A percentile compares a stretch with the other conserved stretches of the same genome.
These are phyloP conservation scores for Amphipoea lucens DNA, from an alignment of 2,888 invertebrate genomes.

Conservation along the genomic window DNA sequence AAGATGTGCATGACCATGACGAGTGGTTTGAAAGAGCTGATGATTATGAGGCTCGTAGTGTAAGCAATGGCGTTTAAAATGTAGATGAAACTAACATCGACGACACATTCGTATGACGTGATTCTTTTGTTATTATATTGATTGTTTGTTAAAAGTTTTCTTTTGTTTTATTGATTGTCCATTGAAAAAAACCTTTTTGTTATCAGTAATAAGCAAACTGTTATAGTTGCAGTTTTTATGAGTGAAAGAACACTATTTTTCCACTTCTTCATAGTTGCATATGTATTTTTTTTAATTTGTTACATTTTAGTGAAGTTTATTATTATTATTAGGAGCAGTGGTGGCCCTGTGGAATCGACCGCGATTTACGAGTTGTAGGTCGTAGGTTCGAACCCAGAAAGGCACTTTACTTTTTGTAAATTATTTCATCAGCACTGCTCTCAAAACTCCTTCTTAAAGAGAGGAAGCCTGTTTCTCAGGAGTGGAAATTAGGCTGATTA, in stretches of 20 bases:
- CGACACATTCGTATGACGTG: background rate
- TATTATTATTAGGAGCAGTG: background rate
- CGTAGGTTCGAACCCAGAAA: background rate
- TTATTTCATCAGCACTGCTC: background rate
- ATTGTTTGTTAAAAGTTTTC: slow-evolving; percentile 14
- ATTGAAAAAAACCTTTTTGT: background rate
- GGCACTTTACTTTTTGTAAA: background rate
- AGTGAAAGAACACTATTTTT: background rate
- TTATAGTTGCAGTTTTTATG: background rate
- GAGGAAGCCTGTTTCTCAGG: background rate
- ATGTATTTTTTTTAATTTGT: background rate
- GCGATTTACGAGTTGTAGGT: background rate
- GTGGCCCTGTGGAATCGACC: background rate
- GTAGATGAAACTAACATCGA: background rate
- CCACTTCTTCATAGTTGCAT: too few species aligned
- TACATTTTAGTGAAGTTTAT: background rate
- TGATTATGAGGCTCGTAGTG: background rate
- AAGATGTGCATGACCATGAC: slow-evolving; percentile 14
- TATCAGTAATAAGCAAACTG: background rate
- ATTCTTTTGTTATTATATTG: slow-evolving; percentile 30
- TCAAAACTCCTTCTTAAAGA: background rate
- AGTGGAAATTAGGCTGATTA: too few species aligned
- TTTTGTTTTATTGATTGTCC: background rate
- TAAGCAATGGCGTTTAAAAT: background rate
- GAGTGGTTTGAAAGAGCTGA: slow-evolving; percentile 10